phyloP scores from a whole-genome alignment of 2,888 invertebrate genomes.

The Spodoptera littoralis region DNA sequence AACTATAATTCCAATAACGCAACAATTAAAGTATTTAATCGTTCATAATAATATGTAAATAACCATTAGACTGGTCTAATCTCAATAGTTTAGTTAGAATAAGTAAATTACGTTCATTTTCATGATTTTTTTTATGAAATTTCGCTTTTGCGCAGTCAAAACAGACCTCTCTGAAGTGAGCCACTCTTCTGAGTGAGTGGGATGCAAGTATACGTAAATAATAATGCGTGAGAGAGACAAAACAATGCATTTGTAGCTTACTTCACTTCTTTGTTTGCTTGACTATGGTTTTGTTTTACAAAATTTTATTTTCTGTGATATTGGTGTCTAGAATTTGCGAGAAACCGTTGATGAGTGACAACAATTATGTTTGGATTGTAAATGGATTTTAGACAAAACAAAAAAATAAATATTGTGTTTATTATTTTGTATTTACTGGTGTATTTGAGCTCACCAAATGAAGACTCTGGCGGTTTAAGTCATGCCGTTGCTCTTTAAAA shows the following conservation, averaged over 20 bases:
- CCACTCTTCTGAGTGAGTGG: too few relatives aligned
- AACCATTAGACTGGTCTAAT: conserved; percentile 60
- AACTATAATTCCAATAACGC: conserved; percentile 68
- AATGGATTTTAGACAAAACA: not conserved
- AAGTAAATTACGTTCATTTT: not conserved
- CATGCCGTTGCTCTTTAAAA: too few relatives aligned
- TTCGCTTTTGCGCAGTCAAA: too few relatives aligned
- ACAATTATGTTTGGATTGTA: conserved; percentile 5
- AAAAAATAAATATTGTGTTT: too few relatives aligned
- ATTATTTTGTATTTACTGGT: too few relatives aligned
- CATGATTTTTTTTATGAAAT: conserved; percentile 20
- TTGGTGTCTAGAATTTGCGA: conserved; percentile 19
- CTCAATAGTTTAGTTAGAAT: conserved; percentile 44
- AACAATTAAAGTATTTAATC: conserved; percentile 68
- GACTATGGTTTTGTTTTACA: conserved; percentile 64
- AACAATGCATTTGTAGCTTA: too few relatives aligned
- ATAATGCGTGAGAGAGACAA: too few relatives aligned
- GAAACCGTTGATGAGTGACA: conserved; percentile 12
- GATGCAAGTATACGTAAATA: too few relatives aligned
- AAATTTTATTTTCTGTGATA: conserved; percentile 49
- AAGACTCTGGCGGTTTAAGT: too few relatives aligned
- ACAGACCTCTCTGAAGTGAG: too few relatives aligned
- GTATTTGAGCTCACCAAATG: too few relatives aligned
- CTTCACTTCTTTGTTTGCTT: conserved; percentile 53
- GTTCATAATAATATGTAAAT: conserved; percentile 62